Evolutionary conservation across 2,888 invertebrate genomes (phyloP).

Genomic region (Eristalis intricaria): DNA sequence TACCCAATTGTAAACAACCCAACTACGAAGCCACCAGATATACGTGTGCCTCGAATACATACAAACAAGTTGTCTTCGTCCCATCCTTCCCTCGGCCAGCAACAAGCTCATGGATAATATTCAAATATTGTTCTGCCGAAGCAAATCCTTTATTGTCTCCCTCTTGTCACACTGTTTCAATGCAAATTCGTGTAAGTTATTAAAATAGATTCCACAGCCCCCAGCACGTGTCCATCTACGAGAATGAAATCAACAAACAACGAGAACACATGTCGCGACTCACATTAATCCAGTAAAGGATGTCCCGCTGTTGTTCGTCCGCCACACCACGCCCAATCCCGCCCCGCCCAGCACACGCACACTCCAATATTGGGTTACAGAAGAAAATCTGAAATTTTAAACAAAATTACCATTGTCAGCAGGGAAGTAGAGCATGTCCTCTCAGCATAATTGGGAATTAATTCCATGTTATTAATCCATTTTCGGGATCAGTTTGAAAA

Average conservation of each 20-base stretch:
- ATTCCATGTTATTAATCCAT: conserved; percentile 51
- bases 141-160: conserved; percentile 8
- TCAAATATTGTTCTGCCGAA: neutral
- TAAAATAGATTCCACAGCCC: neutral
- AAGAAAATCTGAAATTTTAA: conserved; percentile 35
- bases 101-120: neutral
- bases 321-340: no score
- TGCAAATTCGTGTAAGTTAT: conserved; percentile 9
- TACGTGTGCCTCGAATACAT: neutral
- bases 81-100: neutral
- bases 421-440: conserved; percentile 29
- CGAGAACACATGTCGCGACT: conserved; percentile 39
- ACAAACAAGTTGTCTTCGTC: neutral
- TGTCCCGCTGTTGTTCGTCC: neutral
- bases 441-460: conserved; percentile 39
- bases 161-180: conserved; percentile 5
- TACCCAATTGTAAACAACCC: neutral
- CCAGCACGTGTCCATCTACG: conserved; percentile 31
- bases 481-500: conserved; percentile 43
- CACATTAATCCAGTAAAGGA: conserved; percentile 13
- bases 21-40: neutral
- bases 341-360: neutral
- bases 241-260: conserved; percentile 31
- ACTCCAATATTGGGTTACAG: conserved; percentile 1
- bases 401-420: conserved; percentile 41